Evolutionary conservation across 2,797 vertebrate species (phyloP), one percentile per base, ranked within the genome.

Genomic region (Alectoris magna): DNA sequence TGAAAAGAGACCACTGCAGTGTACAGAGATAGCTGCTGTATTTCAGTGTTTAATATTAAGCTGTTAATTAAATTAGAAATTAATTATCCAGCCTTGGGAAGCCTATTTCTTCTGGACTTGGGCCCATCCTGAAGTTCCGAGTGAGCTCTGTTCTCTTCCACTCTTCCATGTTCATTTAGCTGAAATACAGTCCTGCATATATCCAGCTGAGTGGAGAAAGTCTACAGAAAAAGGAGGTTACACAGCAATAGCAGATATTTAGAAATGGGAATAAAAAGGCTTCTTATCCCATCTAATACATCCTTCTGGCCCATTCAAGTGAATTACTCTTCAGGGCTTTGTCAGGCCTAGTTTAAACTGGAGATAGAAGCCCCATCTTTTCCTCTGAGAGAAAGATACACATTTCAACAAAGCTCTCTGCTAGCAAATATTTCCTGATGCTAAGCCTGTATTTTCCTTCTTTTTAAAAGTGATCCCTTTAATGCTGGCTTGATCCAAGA

Each of bases 1-100:
- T 98, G 98, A 98, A 98, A 98, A 98, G 97, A 97, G 97, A 98
- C 98, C 97, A 95, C 84, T 97, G 90, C 71, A 94, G 84, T 88
- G 94, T 80, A 80, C 69, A 94, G 23, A 94, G 87, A 84, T 87
- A 91, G 83, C 78, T 90, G 38, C 89, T 95, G 90, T 66, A 92
- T 96, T 95, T 95, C 94, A 94, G 76, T 87, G 73, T 92, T 97
- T 97, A 84, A 83, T 96, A 93, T 66, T 96, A 95, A 96, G 75
- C 73, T 82, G 79, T 95, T 96, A 96, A 97, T 96, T 97, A 69
- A 96, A 97, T 97, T 96, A 97, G 44, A 80, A 97, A 92, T 95
- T 95, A 96, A 97, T 97, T 95, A 94, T 69, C 49, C 51, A 91
- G 41, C n/a, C 49, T 87, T 38, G 15, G 14, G 53, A 94, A 81